Conservation (phyloP, 1,140 invertebrate genomes). For the Drosophila pectinifera region DNA sequence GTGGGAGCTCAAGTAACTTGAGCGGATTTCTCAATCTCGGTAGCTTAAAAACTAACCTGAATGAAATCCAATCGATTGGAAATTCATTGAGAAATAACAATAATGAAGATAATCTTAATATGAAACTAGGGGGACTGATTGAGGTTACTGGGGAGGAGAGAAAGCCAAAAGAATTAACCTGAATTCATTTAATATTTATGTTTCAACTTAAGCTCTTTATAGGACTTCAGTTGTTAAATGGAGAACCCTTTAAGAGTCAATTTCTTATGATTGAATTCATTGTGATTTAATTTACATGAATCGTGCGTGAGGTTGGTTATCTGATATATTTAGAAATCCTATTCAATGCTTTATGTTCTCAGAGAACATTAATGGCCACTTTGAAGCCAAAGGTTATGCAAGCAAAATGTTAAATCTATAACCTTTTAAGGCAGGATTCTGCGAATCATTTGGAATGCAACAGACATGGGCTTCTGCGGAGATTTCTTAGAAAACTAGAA, state of each 20-base stretch:
- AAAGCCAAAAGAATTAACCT: conserved; percentile 5
- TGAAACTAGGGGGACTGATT: neutral
- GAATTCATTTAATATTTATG: too few relatives aligned
- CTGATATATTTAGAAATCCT: neutral
- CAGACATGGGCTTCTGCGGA: conserved; percentile 14
- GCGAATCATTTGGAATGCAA: conserved; percentile 31
- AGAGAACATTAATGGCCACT: too few relatives aligned
- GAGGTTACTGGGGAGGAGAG: neutral
- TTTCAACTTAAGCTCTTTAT: neutral
- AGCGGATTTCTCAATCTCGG: conserved; percentile 53
- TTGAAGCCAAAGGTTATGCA: conserved; percentile 2
- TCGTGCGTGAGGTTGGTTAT: neutral
- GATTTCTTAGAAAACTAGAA: conserved; percentile 47
- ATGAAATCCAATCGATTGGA: conserved; percentile 51
- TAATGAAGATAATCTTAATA: conserved; percentile 44
- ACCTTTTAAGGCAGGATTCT: conserved; percentile 10
- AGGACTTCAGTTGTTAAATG: neutral
- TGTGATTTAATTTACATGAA: neutral
- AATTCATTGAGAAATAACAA: conserved; percentile 50
- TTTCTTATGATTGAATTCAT: neutral
- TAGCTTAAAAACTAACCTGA: conserved; percentile 49
- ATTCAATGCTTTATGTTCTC: neutral
- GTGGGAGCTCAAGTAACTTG: conserved; percentile 31
- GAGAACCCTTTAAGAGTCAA: neutral
- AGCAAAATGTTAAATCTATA: conserved; percentile 5